phyloP scores from a whole-genome alignment of 2,113 vertebrate species.

The Epinephelus moara region DNA sequence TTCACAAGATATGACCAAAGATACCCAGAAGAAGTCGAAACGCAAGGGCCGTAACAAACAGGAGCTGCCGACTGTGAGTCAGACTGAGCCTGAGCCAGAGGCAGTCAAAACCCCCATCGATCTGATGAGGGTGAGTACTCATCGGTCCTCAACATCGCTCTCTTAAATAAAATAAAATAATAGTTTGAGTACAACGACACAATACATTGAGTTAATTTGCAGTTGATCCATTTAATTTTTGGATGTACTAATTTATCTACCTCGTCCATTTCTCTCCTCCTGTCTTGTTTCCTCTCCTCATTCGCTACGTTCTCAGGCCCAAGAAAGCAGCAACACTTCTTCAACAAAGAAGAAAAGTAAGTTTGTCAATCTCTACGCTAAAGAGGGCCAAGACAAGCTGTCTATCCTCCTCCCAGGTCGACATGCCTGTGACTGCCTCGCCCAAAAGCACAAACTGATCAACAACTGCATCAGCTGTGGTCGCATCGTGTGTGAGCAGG shows the following conservation, averaged over 20 bases:
- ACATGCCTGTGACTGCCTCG: slow-evolving; percentile 93
- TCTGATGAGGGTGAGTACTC: slow-evolving; percentile 89
- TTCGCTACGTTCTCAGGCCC: slow-evolving; percentile 81
- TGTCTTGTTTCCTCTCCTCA: not conserved
- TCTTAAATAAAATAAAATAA: not conserved
- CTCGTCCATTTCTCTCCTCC: not conserved
- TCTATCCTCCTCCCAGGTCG: slow-evolving; percentile 92
- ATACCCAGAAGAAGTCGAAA: slow-evolving; percentile 89
- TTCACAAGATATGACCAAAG: slow-evolving; percentile 81
- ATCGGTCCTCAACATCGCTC: not conserved
- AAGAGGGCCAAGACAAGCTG: slow-evolving; percentile 94
- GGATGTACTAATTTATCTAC: not conserved
- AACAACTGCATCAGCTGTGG: slow-evolving; percentile 97
- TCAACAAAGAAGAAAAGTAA: slow-evolving; percentile 92
- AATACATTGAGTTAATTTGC: not conserved
- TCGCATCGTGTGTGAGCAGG: slow-evolving; percentile 95
- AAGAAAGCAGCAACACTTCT: slow-evolving; percentile 84
- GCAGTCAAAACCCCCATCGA: slow-evolving; percentile 95
- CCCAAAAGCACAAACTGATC: slow-evolving; percentile 95
- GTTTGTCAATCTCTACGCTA: slow-evolving; percentile 92
- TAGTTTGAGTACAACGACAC: not conserved
- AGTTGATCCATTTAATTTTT: not conserved
- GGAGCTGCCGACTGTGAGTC: slow-evolving; percentile 79
- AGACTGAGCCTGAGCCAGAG: slow-evolving; percentile 80
- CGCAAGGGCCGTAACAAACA: slow-evolving; percentile 95